Base-by-base conservation (phyloP, 1,140 invertebrate species). In the Spodoptera frugiperda region DNA sequence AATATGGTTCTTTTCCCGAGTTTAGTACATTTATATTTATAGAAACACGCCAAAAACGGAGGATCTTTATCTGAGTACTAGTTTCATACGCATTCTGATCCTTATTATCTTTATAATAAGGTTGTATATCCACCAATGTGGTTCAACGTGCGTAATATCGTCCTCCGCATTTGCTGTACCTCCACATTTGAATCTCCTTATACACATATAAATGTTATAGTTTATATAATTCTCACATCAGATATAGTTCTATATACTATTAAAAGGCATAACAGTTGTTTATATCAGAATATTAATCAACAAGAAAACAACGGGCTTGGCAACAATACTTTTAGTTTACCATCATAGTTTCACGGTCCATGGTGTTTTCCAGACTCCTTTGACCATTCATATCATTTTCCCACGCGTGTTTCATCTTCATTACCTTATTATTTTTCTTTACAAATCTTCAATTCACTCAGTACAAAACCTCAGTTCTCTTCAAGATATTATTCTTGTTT, bases 181-280 rank as follows among this genome's bases (percentile, higher is more conserved):
- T 77, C 49, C 68, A 77, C 46, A 74, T 51, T 15, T 63, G 53
- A 11, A 33, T 39, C 33, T 9, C 14, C 53, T 57, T 44, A 57
- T 15, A 65, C 46, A 74, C 17, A 74, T 73, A 51, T 33, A 17
- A 48, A 48, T 19, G 33, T 39, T 54, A 54, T 81, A 74, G 76
- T 80, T 76, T 63, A 77, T 81, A 77, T 51, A 78, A 75, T 67
- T 71, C 61, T 80, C 70, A 72, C 49, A 61, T 78, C 54, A 68
- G 30, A 72, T 79, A 72, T 54, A 76, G 44, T 54, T 77, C 75
- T 80, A 81, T 82, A 82, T 57, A 70, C 76, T 84, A 86, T 77
- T 19, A 82, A 80, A 88, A 88, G 86, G 83, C 82, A 88, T 83
- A 88, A 88, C 83, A 87, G 80, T 85, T 82, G 70, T 82, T 84